Conservation (phyloP, 2,888 invertebrate genomes). For the Allygus modestus region DNA sequence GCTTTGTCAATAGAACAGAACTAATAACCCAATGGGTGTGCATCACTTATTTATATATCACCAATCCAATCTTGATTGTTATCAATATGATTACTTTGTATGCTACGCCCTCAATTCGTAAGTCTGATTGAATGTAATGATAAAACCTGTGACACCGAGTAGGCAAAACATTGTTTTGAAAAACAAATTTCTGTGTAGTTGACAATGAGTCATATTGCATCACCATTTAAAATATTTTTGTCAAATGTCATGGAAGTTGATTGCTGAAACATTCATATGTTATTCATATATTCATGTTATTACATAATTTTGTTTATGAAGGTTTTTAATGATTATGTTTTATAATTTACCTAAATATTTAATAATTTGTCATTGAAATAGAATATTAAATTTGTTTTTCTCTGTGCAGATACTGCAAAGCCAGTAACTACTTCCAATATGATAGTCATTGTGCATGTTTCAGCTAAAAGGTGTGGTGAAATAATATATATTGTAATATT, state of each 20-base stretch:
- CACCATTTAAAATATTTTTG: background rate
- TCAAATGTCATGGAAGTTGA: background rate
- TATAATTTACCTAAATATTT: too few relatives aligned
- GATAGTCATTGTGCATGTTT: too few relatives aligned
- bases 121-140: conserved; percentile 11
- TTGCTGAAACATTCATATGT: too few relatives aligned
- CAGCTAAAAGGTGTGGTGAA: too few relatives aligned
- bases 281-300: too few relatives aligned
- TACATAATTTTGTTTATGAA: too few relatives aligned
- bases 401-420: too few relatives aligned
- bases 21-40: background rate
- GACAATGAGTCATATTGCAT: conserved; percentile 6
- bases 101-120: background rate
- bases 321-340: too few relatives aligned
- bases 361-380: too few relatives aligned
- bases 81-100: background rate
- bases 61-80: background rate
- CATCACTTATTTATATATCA: background rate
- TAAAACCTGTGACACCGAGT: background rate
- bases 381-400: too few relatives aligned
- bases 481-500: too few relatives aligned
- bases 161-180: background rate
- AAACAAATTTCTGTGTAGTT: background rate
- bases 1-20: background rate
- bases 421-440: too few relatives aligned